phyloP scores from a whole-genome alignment of 1,140 invertebrate species.

The Lasioglossum baleicum region DNA sequence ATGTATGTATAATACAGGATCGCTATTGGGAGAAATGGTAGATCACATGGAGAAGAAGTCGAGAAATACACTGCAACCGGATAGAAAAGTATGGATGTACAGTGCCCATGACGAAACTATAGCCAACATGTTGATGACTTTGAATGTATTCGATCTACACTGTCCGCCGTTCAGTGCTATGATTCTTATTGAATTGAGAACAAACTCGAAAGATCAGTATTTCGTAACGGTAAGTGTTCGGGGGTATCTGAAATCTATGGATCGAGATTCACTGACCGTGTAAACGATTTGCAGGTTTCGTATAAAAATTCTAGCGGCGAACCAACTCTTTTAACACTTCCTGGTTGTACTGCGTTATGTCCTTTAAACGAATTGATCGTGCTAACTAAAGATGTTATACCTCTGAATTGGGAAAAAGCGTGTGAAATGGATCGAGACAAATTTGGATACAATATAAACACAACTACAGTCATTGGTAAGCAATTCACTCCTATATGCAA shows the following conservation, averaged over 20 bases:
- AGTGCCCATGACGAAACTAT: slow-evolving; percentile 92
- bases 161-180: slow-evolving; percentile 87
- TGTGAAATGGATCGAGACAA: slow-evolving; percentile 74
- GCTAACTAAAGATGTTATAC: slow-evolving; percentile 80
- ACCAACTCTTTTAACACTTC: slow-evolving; percentile 80
- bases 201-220: slow-evolving; percentile 71
- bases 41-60: slow-evolving; percentile 81
- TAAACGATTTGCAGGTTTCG: slow-evolving; percentile 78
- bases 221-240: slow-evolving; percentile 75
- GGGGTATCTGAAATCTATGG: background rate
- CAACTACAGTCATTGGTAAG: slow-evolving; percentile 72
- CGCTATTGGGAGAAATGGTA: slow-evolving; percentile 84
- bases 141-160: slow-evolving; percentile 87
- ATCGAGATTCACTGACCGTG: background rate
- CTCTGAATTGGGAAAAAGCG: slow-evolving; percentile 81
- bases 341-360: slow-evolving; percentile 82
- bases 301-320: slow-evolving; percentile 83
- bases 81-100: slow-evolving; percentile 86
- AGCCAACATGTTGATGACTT: slow-evolving; percentile 86
- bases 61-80: slow-evolving; percentile 72
- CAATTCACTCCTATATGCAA: background rate
- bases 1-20: slow-evolving; percentile 77
- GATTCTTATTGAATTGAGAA: slow-evolving; percentile 86
- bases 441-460: slow-evolving; percentile 65
- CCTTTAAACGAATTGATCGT: slow-evolving; percentile 81